Base-by-base conservation (phyloP, 2,888 invertebrate genomes). In the Caenorhabditis zanzibari region DNA sequence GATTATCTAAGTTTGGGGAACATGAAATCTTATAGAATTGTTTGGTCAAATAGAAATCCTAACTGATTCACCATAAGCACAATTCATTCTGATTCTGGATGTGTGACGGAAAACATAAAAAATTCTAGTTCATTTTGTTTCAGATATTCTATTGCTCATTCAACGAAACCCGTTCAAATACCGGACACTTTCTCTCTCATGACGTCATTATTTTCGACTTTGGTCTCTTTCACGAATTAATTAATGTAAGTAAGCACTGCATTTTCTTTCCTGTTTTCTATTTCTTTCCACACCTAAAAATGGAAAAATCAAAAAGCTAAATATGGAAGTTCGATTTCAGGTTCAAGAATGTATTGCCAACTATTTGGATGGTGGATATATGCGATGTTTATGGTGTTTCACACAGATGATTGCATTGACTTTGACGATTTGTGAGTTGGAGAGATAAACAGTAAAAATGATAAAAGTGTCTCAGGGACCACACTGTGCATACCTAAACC, bases 261-360 rank as follows among this genome's bases (percentile, higher is more conserved):
- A 69, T 64, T 41, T n/a, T 16, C 35, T 54, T 22, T 6, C 6
- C 19, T 56, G 58, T 49, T 35, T 22, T 47, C 32, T 35, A 16
- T 16, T 32, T 38, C 38, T 12, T 38, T 38, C 38, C 12, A 2
- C 38, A 38, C 38, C 38, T 38, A 38, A 38, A n/a, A n/a, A 38
- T 38, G 38, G 12, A 38, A 32, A 32, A 32, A 32, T 7, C 6
- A 38, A 38, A 54, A 66, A 54, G 0, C 19, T 24, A 61, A 44
- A 26, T 26, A 24, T 10, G 1, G 22, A n/a, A n/a, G 24, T 28
- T 44, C 44, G 3, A 12, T 75, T 87, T 28, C 68, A 89, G 88
- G 89, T 90, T 10, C 87, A 89, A 85, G 89, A 89, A 77, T 91
- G 91, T 75, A 90, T 91, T 26, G 90, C 91, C 16, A 90, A 90